phyloP scores from a whole-genome alignment of 2,888 invertebrate genomes.

The Amphipoea oculea region DNA sequence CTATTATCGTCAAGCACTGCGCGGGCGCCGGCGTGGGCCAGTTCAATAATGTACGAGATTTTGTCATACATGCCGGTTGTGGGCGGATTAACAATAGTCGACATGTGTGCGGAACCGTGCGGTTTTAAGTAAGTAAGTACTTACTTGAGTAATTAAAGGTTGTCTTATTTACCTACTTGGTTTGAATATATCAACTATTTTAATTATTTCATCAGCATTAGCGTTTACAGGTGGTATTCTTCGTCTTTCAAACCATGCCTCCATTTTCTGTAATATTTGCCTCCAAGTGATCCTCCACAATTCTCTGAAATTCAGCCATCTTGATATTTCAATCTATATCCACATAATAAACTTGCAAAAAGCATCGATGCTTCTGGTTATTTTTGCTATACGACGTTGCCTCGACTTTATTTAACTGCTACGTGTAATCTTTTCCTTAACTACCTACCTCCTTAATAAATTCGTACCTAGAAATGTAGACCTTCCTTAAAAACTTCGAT shows the following conservation, averaged over 20 bases:
- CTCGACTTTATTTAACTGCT: too few relatives aligned
- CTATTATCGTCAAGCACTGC: conserved; percentile 43
- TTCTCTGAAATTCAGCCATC: background rate
- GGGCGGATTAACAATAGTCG: conserved; percentile 38
- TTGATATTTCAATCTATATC: background rate
- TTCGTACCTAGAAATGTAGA: background rate
- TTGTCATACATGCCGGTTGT: conserved; percentile 53
- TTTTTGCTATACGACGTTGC: background rate
- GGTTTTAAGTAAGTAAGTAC: background rate
- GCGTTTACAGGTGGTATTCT: background rate
- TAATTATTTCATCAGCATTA: too few relatives aligned
- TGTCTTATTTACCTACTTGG: background rate
- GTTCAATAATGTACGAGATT: conserved; percentile 41
- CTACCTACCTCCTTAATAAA: background rate
- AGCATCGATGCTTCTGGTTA: background rate
- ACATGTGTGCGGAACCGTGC: conserved; percentile 26
- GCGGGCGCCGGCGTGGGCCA: conserved; percentile 57
- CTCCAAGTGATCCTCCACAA: background rate
- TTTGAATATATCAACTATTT: background rate
- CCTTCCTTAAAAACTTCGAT: background rate
- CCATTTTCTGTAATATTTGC: too few relatives aligned
- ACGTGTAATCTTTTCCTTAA: background rate
- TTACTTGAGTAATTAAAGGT: conserved; percentile 1
- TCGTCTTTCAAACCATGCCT: too few relatives aligned
- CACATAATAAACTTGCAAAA: background rate